Base-by-base conservation (phyloP, 2,797 vertebrate genomes). In the Clarias platycephalus region DNA sequence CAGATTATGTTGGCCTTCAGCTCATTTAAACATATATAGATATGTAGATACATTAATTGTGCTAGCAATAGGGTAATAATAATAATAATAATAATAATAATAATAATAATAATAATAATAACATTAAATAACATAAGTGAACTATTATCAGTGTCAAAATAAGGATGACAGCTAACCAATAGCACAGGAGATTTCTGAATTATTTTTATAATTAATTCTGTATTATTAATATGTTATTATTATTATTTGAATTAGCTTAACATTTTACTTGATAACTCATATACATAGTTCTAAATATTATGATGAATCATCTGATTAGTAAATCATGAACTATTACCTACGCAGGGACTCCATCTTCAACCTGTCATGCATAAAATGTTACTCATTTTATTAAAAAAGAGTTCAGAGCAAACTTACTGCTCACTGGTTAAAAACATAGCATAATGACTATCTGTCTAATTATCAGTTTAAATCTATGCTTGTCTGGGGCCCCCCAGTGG, bases 231-330 rank as follows among this genome's bases (percentile, higher is more conserved):
- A 6, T 40, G 34, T 8, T 34, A 76, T 57, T 31, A 76, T 57
- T 9, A 31, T 4, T 31, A 22, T 57, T 31, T 57, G 3, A 31
- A 75, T 57, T 31, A 57, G 18, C 16, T 12, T 57, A 0, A 5
- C 18, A 2, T 58, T 57, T 57, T 55, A 31, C 3, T 18, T 31
- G 16, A 57, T 28, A 22, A 55, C 49, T 77, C 28, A 77, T 58
- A 22, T 12, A 28, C 28, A 77, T 78, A 12, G 16, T 37, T 78
- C 22, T 40, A 3, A 78, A 62, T 16, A 40, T 78, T 18, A 62
- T 15, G 40, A 62, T 40, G 3, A 62, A 6, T 78, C 57, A 78
- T 40, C 57, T 78, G 57, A 78, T 78, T 62, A 62, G 57, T 77
- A 77, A 77, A 40, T 8, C 22, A 22, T 62, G 57, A 22, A 77